Base-by-base conservation (phyloP, 2,797 vertebrate genomes). In the Oreochromis grahami region DNA sequence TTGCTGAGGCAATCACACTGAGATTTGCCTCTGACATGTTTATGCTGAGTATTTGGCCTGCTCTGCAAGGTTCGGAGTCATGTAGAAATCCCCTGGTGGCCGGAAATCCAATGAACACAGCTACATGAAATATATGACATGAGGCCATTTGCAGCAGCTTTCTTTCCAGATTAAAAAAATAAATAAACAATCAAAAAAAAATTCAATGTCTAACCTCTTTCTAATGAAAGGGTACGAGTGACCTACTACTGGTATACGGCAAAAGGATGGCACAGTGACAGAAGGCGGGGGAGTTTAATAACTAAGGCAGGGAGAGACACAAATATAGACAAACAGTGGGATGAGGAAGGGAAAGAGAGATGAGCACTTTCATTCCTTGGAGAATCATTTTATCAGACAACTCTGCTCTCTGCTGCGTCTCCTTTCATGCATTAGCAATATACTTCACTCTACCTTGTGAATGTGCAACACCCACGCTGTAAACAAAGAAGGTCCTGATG, bases 1-100 rank as follows among this genome's bases (percentile, higher is more conserved):
- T 95, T 95, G 92, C 87, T n/a, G 63, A 79, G 82, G 78, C 81
- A 51, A 60, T 84, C 83, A 74, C 78, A 79, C 85, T 83, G 86
- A 88, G 85, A 88, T 81, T 79, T 34, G 72, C 65, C 80, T 82
- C 50, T 10, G 84, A 86, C 86, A 53, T 93, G 93, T 92, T 91
- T 91, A 91, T 86, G 90, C 76, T 50, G 83, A 83, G 76, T 79
- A 74, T 76, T 81, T 21, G 79, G 29, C 60, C 83, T 19, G 56
- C 85, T 74, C 41, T 38, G 65, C 51, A 8, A 5, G 81, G 74
- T 51, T 85, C 45, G 36, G 53, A 85, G 74, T 77, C 50, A 3
- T 52, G 65, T 21, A 79, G 86, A 77, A 79, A 85, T 88, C 68
- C 80, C 86, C 55, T 4, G 72, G 74, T 81, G 82, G 86, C 77